Conservation (phyloP, 2,888 invertebrate genomes). For the Didymodactylos carnosus region DNA sequence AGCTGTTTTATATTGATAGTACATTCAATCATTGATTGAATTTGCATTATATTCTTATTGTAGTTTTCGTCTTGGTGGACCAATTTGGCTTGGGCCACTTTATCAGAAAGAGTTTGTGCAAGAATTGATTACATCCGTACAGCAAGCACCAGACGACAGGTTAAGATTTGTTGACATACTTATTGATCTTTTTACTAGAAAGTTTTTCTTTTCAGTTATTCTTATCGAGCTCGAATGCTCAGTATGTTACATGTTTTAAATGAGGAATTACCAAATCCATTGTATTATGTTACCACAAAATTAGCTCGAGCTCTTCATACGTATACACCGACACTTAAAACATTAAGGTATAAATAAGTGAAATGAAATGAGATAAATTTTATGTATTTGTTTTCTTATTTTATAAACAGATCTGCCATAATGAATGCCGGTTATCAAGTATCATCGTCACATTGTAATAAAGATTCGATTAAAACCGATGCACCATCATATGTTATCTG, state of each 20-base stretch:
- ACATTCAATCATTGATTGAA: not conserved
- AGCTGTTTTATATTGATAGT: not conserved
- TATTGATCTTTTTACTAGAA: constrained; percentile 13
- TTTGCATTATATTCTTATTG: not conserved
- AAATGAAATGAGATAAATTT: not conserved
- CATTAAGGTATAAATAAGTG: not conserved
- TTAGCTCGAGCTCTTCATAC: constrained; percentile 51
- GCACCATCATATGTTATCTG: constrained; percentile 67
- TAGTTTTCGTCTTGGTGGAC: constrained; percentile 43
- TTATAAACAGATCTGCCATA: constrained; percentile 54
- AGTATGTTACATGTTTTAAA: constrained; percentile 58
- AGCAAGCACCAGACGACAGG: constrained; percentile 15
- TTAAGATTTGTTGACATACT: not conserved
- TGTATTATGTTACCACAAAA: constrained; percentile 65
- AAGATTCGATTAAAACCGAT: constrained; percentile 70
- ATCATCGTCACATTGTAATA: constrained; percentile 70
- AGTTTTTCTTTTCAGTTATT: not conserved
- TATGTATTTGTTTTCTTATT: constrained; percentile 22
- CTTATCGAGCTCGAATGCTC: constrained; percentile 36
- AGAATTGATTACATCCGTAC: constrained; percentile 40
- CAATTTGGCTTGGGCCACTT: constrained; percentile 72
- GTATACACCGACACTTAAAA: constrained; percentile 19
- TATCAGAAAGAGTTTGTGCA: constrained; percentile 59
- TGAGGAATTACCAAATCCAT: constrained; percentile 55
- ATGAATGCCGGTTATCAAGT: constrained; percentile 54